These are phyloP conservation scores for Agrochola macilenta DNA, from an alignment of 2,888 invertebrate genomes.

Conservation along the genomic window DNA sequence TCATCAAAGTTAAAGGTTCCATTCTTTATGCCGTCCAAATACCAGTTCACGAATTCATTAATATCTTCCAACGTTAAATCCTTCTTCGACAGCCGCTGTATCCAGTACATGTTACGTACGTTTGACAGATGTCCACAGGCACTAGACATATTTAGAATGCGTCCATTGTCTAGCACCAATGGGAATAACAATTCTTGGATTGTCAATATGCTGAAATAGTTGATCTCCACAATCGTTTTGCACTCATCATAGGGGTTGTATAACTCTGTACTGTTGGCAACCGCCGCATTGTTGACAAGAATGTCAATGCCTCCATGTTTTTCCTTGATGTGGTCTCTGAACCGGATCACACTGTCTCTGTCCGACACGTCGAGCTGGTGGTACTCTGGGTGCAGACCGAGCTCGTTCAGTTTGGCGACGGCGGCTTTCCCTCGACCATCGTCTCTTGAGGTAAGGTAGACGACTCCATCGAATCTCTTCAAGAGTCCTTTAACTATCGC, in stretches of 20 bases:
- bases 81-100: constrained; percentile 74
- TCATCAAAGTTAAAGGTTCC: constrained; percentile 76
- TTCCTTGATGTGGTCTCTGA: constrained; percentile 90
- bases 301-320: constrained; percentile 93
- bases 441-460: constrained; percentile 88
- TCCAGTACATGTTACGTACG: constrained; percentile 87
- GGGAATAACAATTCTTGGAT: constrained; percentile 93
- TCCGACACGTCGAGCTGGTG: constrained; percentile 64
- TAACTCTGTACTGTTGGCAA: constrained; percentile 82
- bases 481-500: constrained; percentile 91
- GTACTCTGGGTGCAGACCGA: constrained; percentile 66
- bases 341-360: constrained; percentile 88
- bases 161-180: constrained; percentile 91
- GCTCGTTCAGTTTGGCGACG: constrained; percentile 69
- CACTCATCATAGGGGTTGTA: constrained; percentile 79
- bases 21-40: constrained; percentile 85
- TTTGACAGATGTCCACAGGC: constrained; percentile 91
- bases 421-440: constrained; percentile 69
- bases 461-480: constrained; percentile 90
- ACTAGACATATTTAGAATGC: constrained; percentile 94
- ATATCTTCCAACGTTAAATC: constrained; percentile 77
- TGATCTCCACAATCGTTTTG: constrained; percentile 91
- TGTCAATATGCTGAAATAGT: constrained; percentile 92
- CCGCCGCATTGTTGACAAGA: constrained; percentile 94
- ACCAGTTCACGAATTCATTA: constrained; percentile 91